A percentile compares a stretch with the other conserved stretches of the same genome.
These are phyloP conservation scores for Epizoanthus scotinus DNA, from an alignment of 92 coral and sea anemone species.

Conservation along the genomic window DNA sequence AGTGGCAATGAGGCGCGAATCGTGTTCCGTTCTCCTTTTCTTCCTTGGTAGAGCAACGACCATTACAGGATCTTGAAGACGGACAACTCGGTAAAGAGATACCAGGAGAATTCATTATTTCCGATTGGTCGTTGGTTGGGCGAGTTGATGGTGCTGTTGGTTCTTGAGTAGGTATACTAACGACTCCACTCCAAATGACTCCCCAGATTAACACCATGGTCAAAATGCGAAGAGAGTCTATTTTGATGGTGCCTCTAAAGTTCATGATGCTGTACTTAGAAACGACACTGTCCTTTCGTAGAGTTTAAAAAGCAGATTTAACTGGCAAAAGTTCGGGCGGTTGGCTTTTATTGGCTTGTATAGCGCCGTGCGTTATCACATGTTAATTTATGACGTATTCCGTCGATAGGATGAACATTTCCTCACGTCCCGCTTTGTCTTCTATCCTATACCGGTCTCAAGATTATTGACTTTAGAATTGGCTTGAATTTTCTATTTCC, in stretches of 20 bases:
- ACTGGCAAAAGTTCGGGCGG: background rate
- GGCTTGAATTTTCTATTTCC: background rate
- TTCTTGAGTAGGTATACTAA: background rate
- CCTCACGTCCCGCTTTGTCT: slow-evolving; percentile 16
- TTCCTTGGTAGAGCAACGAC: slow-evolving; percentile 24
- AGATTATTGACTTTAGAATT: slow-evolving; percentile 2
- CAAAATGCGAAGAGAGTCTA: background rate
- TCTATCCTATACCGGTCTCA: background rate
- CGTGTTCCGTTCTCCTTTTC: slow-evolving; percentile 44
- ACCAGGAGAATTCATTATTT: background rate
- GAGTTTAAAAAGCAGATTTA: background rate
- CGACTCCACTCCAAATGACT: background rate
- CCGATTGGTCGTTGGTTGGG: background rate
- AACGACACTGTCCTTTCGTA: background rate
- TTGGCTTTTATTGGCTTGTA: background rate
- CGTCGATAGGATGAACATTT: slow-evolving; percentile 4
- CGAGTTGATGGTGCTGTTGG: background rate
- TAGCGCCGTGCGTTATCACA: slow-evolving; percentile 2
- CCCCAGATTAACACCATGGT: background rate
- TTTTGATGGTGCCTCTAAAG: background rate
- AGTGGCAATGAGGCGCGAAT: slow-evolving; percentile 64
- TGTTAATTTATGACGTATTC: slow-evolving; percentile 26
- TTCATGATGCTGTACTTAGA: background rate
- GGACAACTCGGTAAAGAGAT: slow-evolving; percentile 7
- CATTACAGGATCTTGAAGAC: slow-evolving; percentile 29